These are phyloP conservation scores for Anolis carolinensis DNA, from an alignment of 2,113 vertebrate genomes.

Conservation along the genomic window DNA sequence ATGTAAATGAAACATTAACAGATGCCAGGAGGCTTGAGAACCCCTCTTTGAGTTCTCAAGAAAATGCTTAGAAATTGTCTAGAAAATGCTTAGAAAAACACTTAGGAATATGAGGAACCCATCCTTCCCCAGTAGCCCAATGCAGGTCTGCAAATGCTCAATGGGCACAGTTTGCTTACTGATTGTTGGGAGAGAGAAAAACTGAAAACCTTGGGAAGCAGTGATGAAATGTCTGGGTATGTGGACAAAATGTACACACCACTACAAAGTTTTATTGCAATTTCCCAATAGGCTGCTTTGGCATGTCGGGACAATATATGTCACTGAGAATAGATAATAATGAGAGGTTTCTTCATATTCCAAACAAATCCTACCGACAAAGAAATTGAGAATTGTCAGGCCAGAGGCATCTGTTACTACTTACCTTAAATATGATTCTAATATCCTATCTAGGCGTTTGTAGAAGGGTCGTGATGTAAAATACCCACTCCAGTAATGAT, in stretches of 20 bases:
- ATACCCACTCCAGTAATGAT: slow-evolving; percentile 96
- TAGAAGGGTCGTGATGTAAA: slow-evolving; percentile 95
- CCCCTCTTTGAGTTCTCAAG: background rate
- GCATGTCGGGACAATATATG: too few relatives aligned
- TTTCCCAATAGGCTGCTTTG: too few relatives aligned
- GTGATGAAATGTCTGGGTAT: background rate
- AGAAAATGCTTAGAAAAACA: background rate
- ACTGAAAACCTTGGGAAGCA: too few relatives aligned
- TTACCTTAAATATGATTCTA: slow-evolving; percentile 88
- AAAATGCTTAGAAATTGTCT: background rate
- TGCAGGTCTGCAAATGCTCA: too few relatives aligned
- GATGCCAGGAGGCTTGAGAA: background rate
- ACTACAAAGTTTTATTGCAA: too few relatives aligned
- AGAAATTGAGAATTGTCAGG: background rate
- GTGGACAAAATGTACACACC: background rate
- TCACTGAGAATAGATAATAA: too few relatives aligned
- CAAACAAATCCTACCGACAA: background rate
- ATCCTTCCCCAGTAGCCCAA: too few relatives aligned
- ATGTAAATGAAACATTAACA: background rate
- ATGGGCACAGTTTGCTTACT: too few relatives aligned
- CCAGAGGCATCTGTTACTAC: background rate
- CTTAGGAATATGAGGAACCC: too few relatives aligned
- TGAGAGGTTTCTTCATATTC: background rate
- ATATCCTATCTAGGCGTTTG: slow-evolving; percentile 84
- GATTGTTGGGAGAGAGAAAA: too few relatives aligned